Evolutionary conservation across 2,113 vertebrate species (phyloP).

Genomic region (Nyctereutes procyonoides): DNA sequence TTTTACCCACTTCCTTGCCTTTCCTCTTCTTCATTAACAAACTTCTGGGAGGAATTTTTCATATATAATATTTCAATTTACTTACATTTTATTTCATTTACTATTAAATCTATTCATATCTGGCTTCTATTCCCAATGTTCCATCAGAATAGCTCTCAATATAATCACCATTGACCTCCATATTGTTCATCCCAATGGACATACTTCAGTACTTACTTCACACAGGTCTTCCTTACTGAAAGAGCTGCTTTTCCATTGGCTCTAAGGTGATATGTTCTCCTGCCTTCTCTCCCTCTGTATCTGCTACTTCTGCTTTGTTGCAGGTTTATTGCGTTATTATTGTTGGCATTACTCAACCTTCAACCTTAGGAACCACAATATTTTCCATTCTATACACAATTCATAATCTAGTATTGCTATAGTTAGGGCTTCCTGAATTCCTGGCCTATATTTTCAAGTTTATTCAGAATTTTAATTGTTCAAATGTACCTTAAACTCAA

Average conservation of each 20-base stretch:
- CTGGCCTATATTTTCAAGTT: not conserved
- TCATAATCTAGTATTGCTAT: not conserved
- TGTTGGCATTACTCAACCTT: not conserved
- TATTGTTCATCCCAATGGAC: not conserved
- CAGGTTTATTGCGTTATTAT: not conserved
- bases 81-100: not conserved
- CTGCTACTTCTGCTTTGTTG: not conserved
- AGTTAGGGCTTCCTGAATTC: not conserved
- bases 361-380: not conserved
- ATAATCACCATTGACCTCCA: not conserved
- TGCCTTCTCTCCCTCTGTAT: not conserved
- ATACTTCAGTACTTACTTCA: not conserved
- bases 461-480: not conserved
- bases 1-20: not conserved
- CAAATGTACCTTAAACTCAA: not conserved
- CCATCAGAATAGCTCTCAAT: not conserved
- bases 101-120: not conserved
- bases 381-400: not conserved
- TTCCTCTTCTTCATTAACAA: not conserved
- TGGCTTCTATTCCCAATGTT: not conserved
- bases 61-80: not conserved
- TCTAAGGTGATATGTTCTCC: not conserved
- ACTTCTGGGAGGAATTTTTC: not conserved
- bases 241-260: not conserved
- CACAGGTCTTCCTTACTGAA: not conserved